These are phyloP conservation scores for Ahaetulla prasina DNA, from an alignment of 2,113 vertebrate species.

Conservation along the genomic window DNA sequence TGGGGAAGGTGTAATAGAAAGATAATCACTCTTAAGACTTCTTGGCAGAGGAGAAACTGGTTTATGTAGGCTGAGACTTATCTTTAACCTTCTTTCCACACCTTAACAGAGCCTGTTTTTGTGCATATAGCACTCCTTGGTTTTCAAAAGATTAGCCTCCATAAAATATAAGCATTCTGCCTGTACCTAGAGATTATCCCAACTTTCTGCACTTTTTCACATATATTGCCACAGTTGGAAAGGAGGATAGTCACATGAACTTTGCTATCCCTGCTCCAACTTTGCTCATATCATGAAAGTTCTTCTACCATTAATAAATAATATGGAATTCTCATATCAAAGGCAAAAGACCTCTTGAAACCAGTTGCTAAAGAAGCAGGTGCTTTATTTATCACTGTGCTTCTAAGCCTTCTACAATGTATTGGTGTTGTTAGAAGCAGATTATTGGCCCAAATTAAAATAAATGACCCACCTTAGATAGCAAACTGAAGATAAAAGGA, in stretches of 20 bases:
- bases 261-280: background rate
- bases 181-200: background rate
- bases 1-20: background rate
- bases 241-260: background rate
- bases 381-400: background rate
- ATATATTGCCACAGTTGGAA: background rate
- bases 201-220: background rate
- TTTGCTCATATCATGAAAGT: background rate
- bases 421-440: background rate
- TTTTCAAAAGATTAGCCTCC: background rate
- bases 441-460: background rate
- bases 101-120: background rate
- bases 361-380: background rate
- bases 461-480: background rate
- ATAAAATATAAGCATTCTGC: background rate
- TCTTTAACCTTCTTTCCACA: background rate
- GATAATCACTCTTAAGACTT: background rate
- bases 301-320: background rate
- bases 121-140: background rate
- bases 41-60: background rate
- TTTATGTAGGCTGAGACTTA: background rate
- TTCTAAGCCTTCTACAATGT: background rate
- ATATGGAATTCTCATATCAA: background rate
- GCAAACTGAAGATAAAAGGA: background rate
- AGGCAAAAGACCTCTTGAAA: background rate